Evolutionary conservation across 2,888 invertebrate genomes (phyloP).

Genomic region (Chelonus formosanus): DNA sequence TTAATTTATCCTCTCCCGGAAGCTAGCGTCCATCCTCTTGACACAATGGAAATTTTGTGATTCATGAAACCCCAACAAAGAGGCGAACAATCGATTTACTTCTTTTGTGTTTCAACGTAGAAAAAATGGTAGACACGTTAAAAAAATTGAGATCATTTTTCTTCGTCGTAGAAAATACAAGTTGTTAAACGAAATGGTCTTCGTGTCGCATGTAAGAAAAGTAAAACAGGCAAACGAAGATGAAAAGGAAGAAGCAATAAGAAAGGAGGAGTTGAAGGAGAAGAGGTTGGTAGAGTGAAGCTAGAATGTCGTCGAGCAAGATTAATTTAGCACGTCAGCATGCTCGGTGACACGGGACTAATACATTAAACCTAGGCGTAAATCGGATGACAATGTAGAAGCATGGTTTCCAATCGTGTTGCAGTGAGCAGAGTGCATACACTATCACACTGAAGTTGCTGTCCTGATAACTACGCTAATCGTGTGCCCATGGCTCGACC

Average conservation of each 20-base stretch:
- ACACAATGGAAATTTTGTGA: slow-evolving; percentile 3
- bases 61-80: slow-evolving; percentile 8
- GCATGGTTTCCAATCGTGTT: slow-evolving; percentile 57
- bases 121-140: neutral
- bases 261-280: slow-evolving; percentile 20
- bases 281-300: slow-evolving; percentile 27
- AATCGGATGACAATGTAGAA: slow-evolving; percentile 60
- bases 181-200: slow-evolving; percentile 13
- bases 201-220: slow-evolving; percentile 11
- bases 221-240: slow-evolving; percentile 18
- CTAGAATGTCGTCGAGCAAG: slow-evolving; percentile 42
- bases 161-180: slow-evolving; percentile 11
- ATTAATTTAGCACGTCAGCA: slow-evolving; percentile 56
- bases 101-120: neutral
- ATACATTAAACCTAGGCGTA: slow-evolving; percentile 51
- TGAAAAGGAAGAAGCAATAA: slow-evolving; percentile 15
- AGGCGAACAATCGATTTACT: neutral
- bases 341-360: slow-evolving; percentile 55
- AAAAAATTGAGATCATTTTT: slow-evolving; percentile 19
- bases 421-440: slow-evolving; percentile 25
- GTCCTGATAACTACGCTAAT: slow-evolving; percentile 30
- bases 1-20: slow-evolving; percentile 10
- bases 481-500: slow-evolving; percentile 35
- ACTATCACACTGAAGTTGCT: slow-evolving; percentile 16
- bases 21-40: slow-evolving; percentile 4